Conservation (phyloP, 1,140 invertebrate species). For the Drosophila tani region DNA sequence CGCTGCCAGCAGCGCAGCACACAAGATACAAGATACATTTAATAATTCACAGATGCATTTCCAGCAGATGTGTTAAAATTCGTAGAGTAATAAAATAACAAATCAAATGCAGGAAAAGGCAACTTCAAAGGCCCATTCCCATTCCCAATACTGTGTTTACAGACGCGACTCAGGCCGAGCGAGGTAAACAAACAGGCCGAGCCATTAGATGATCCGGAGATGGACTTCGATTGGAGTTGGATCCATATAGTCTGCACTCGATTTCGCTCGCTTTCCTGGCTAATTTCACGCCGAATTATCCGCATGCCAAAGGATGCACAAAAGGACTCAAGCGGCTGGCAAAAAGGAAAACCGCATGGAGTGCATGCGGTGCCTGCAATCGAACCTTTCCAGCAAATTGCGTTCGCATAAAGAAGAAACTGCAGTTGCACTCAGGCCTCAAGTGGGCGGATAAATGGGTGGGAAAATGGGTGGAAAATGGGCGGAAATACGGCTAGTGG, state of each 20-base stretch:
- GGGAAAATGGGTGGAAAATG: constrained; percentile 28
- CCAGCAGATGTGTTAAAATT: constrained; percentile 85
- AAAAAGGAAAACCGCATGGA: constrained; percentile 36
- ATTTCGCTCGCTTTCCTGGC: constrained; percentile 60
- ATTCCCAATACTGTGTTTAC: constrained; percentile 58
- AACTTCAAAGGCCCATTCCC: constrained; percentile 50
- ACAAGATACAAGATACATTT: constrained; percentile 74
- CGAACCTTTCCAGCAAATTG: constrained; percentile 83
- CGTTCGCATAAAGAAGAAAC: constrained; percentile 78
- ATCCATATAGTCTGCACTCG: constrained; percentile 17
- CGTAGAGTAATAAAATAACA: constrained; percentile 85
- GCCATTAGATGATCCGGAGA: constrained; percentile 11
- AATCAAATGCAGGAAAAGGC: constrained; percentile 73
- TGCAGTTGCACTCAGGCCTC: constrained; percentile 44
- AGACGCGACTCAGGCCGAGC: constrained; percentile 67
- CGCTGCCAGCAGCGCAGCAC: constrained; percentile 11
- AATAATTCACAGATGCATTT: constrained; percentile 84
- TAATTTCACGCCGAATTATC: constrained; percentile 74
- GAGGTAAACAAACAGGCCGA: constrained; percentile 65
- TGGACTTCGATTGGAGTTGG: constrained; percentile 10
- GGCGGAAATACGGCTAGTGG: constrained; percentile 18
- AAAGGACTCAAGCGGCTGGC: constrained; percentile 67
- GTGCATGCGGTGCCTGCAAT: constrained; percentile 40
- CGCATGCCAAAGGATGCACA: constrained; percentile 54
- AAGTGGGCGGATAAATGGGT: constrained; percentile 48